Percentiles rank a stretch among this genome's conserved stretches.
Evolutionary conservation across 2,888 invertebrate genomes (phyloP).

Genomic region (Lacanobia wlatinum): DNA sequence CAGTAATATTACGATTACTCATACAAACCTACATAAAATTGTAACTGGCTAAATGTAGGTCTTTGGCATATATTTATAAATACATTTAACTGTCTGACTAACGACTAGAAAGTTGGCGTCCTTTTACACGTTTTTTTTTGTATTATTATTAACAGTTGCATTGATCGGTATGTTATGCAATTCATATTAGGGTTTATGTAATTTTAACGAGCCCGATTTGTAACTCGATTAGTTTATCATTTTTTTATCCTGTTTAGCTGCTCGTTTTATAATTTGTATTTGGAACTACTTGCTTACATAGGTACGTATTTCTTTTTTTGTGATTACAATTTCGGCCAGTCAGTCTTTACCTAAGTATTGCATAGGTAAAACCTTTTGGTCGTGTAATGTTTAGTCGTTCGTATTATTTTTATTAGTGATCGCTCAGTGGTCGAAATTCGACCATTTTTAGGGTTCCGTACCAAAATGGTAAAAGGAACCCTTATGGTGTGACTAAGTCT

Average conservation of each 20-base stretch:
- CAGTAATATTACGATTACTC: slow-evolving; percentile 24
- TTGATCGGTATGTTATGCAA: slow-evolving; percentile 43
- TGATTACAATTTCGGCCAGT: not conserved
- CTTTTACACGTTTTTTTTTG: slow-evolving; percentile 27
- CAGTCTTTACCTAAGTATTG: not conserved
- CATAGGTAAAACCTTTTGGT: not conserved
- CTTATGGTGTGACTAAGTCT: no score
- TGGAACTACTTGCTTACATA: slow-evolving; percentile 16
- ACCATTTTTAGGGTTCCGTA: no score
- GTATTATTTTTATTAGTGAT: no score
- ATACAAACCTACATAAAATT: slow-evolving; percentile 11
- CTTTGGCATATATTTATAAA: slow-evolving; percentile 39
- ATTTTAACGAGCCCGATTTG: slow-evolving; percentile 45
- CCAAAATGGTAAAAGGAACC: no score
- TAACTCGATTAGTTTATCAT: slow-evolving; percentile 37
- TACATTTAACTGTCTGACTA: slow-evolving; percentile 28
- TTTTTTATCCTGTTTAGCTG: slow-evolving; percentile 33
- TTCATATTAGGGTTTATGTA: slow-evolving; percentile 50
- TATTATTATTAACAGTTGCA: slow-evolving; percentile 19
- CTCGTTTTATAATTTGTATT: slow-evolving; percentile 39
- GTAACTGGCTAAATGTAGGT: slow-evolving; percentile 18
- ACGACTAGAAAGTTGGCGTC: slow-evolving; percentile 56
- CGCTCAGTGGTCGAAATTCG: no score
- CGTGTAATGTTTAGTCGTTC: not conserved
- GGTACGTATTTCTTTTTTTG: slow-evolving; percentile 2